Percentiles rank a stretch among this genome's conserved stretches.
Evolutionary conservation across 2,888 invertebrate species (phyloP).

Genomic region (Eurytoma adleriae): DNA sequence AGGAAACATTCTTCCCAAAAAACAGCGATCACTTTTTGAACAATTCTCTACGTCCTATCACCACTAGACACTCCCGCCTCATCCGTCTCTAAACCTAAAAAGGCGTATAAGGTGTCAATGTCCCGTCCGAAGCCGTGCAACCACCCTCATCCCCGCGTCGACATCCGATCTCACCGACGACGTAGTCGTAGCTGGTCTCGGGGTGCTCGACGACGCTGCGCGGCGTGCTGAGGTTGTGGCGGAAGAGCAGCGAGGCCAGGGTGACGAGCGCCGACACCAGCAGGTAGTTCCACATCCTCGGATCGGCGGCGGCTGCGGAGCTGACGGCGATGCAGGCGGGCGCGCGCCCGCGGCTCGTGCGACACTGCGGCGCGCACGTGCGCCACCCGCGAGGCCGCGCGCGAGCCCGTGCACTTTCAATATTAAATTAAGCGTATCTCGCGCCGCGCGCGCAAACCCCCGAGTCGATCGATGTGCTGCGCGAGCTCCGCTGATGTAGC

Average conservation of each 20-base stretch:
- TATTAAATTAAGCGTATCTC: constrained; percentile 70
- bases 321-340: too few relatives aligned
- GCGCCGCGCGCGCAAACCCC: constrained; percentile 17
- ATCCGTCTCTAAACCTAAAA: too few relatives aligned
- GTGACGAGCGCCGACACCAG: constrained; percentile 64
- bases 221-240: constrained; percentile 65
- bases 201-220: constrained; percentile 67
- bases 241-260: constrained; percentile 67
- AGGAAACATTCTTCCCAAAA: too few relatives aligned
- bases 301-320: not conserved
- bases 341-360: not conserved
- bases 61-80: too few relatives aligned
- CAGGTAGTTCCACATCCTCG: constrained; percentile 69
- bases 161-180: constrained; percentile 66
- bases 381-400: not conserved
- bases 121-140: too few relatives aligned
- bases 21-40: too few relatives aligned
- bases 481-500: not conserved
- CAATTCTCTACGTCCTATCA: too few relatives aligned
- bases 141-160: not conserved
- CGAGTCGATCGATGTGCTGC: constrained; percentile 61
- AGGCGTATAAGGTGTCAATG: too few relatives aligned
- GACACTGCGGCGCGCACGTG: constrained; percentile 25
- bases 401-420: constrained; percentile 63
- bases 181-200: constrained; percentile 69